Base-by-base conservation (phyloP, 2,888 invertebrate species). In the Leptopterna dolabrata region DNA sequence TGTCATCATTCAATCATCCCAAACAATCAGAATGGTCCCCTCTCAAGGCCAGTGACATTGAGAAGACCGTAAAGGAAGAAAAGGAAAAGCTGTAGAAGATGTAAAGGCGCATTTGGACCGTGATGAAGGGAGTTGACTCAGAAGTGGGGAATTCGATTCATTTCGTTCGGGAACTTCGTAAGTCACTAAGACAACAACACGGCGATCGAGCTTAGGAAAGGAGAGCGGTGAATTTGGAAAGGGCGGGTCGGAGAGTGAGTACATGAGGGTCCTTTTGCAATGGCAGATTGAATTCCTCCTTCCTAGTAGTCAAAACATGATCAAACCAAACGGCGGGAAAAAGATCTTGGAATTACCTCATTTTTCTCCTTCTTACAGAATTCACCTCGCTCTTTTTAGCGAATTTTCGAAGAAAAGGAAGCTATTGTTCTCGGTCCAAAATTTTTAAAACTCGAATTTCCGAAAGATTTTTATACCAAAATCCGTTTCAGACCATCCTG, bases 301-400 rank as follows among this genome's bases (percentile, higher is more conserved):
- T 45, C 45, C 78, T 78, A 43, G 78, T 78, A 78, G 78, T 78
- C 78, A 78, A 78, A 78, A 78, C 78, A 78, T 78, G 78, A 78
- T 78, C 78, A 78, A 78, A 78, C 78, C 45, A 78, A 78, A 45
- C 41, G 78, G 78, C 78, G 78, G 45, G 24, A 78, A 78, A 78
- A 43, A 78, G 78, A 78, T 78, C 78, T 45, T 19, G 78, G 43
- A 78, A 78, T 78, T 45, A 78, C 78, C 78, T 19, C 45, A 36
- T 45, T 45, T 24, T 78, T 13, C 78, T 36, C 24, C 41, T 24
- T 1, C 36, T 36, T 36, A 0, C n/a, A 9, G 9, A 9, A 19
- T 43, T 24, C 45, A 27, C 78, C 41, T 78, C 41, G n/a, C n/a
- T n/a, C n/a, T n/a, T 71, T 27, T 27, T 7, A 36, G 36, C 2